phyloP scores from a whole-genome alignment of 2,888 invertebrate genomes.

The Calameuta filiformis region DNA sequence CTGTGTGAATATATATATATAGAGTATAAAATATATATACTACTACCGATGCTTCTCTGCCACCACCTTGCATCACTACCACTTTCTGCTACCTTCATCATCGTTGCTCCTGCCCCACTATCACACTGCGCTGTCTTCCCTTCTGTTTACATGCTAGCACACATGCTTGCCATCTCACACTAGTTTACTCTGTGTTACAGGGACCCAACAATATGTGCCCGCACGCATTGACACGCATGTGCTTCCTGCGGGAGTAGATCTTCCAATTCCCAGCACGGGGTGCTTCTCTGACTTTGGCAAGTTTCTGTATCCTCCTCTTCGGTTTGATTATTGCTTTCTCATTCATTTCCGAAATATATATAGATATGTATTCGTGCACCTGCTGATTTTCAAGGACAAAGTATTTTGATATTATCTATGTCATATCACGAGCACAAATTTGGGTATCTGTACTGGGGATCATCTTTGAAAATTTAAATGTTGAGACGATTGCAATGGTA shows the following conservation, averaged over 20 bases:
- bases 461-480: too few species aligned
- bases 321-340: neutral
- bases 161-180: neutral
- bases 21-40: neutral
- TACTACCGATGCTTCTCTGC: neutral
- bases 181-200: neutral
- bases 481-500: too few species aligned
- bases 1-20: neutral
- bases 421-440: neutral
- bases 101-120: constrained; percentile 16
- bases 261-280: neutral
- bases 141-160: neutral
- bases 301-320: neutral
- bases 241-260: neutral
- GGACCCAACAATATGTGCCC: neutral
- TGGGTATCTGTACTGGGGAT: neutral
- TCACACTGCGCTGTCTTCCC: constrained; percentile 10
- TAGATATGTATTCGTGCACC: neutral
- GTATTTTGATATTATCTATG: neutral
- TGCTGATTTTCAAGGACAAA: neutral
- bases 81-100: constrained; percentile 5
- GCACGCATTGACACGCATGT: neutral
- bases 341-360: neutral
- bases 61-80: constrained; percentile 1
- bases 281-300: neutral